Base-by-base conservation (phyloP, 2,797 vertebrate species). In the Rhinatrema bivittatum region DNA sequence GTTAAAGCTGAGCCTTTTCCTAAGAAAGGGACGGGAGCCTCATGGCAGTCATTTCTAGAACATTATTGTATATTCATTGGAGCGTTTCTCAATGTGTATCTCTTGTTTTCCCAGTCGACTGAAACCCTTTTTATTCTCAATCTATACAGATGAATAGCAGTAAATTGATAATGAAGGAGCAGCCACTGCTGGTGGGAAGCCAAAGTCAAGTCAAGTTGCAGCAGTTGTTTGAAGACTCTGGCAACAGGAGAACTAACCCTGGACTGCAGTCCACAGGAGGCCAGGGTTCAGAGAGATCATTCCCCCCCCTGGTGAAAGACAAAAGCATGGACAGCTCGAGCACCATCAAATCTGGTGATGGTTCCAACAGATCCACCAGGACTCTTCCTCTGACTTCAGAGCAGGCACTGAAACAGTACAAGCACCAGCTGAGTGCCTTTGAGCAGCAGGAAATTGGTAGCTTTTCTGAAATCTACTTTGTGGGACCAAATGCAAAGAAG, bases 401-500 rank as follows among this genome's bases (percentile, higher is more conserved):
- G 29, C 91, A 96, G 70, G 91, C 91, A 5, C 60, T 97, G 46
- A 93, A 94, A 49, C 88, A 93, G 25, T 89, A 95, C 56, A 88
- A 89, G 15, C 84, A 91, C 47, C 90, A 93, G 15, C 67, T 99
- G 3, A 90, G 88, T 42, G 47, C 85, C 18, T 85, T 89, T 7
- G 96, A 99, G 69, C 92, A 92, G 51, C 79, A 89, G 2, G 96
- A 99, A 73, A 91, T 99, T 57, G 67, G 82, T 46, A 88, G 53
- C 38, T 95, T 89, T 58, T 70, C 91, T 1, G 91, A 98, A 50
- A 71, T 99, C 56, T 97, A 89, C 65, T 99, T 96, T 39, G 85
- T 97, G 78, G 96, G 96, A 68, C 90, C 91, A 62, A 90, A 79
- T 53, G 93, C 96, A 39, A 98, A 97, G 50, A 99, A 99, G 60